Conservation (phyloP, 2,797 vertebrate genomes). For the Acanthornis magna region DNA sequence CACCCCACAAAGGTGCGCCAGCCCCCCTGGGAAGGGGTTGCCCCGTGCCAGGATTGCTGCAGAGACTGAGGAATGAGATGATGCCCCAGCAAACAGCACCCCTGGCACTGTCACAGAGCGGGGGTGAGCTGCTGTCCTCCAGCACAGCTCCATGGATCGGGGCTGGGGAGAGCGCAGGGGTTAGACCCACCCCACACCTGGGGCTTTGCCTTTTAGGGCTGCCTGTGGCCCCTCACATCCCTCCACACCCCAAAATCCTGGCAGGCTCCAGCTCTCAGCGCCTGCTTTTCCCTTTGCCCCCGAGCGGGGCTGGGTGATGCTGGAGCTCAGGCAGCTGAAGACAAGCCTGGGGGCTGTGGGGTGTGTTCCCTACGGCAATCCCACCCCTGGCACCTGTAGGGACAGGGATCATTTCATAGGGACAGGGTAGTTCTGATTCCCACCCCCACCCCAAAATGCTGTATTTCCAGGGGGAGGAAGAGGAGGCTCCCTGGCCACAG, state of each 20-base stretch:
- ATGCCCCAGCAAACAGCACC: fast-evolving
- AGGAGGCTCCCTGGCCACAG: neutral
- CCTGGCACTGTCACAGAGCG: neutral
- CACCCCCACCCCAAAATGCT: neutral
- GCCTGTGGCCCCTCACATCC: neutral
- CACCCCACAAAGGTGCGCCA: fast-evolving
- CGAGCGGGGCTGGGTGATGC: neutral
- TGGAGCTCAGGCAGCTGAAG: neutral
- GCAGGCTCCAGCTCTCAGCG: neutral
- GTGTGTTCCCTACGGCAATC: neutral
- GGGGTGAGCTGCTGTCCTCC: neutral
- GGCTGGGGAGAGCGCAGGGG: neutral
- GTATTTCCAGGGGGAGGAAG: neutral
- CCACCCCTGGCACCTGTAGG: neutral
- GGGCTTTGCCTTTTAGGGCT: neutral
- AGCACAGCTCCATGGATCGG: fast-evolving
- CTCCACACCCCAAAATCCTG: neutral
- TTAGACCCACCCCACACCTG: fast-evolving
- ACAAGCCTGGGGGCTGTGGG: neutral
- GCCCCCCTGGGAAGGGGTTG: neutral
- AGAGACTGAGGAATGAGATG: neutral
- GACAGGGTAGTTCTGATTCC: neutral
- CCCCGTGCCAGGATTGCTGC: fast-evolving
- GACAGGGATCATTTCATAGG: neutral
- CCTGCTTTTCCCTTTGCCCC: neutral